phyloP scores from a whole-genome alignment of 2,113 vertebrate species.

The Chinchilla lanigera region DNA sequence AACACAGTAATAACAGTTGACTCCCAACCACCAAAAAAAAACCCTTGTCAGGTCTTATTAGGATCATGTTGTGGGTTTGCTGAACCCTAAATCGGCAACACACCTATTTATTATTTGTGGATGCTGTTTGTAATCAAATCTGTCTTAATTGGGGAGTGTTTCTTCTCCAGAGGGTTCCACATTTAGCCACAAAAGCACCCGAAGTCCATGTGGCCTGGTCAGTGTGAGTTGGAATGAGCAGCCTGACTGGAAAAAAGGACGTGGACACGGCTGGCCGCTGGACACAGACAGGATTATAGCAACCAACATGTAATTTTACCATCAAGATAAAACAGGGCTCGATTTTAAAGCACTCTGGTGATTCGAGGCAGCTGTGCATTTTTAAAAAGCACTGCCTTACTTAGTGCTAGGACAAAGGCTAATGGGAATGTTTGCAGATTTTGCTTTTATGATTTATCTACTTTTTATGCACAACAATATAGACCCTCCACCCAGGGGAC shows the following conservation, averaged over 20 bases:
- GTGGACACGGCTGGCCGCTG: background rate
- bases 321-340: conserved; percentile 84
- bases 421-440: conserved; percentile 88
- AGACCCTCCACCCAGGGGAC: conserved; percentile 82
- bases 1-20: conserved; percentile 82
- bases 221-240: conserved; percentile 69
- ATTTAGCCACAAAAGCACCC: conserved; percentile 62
- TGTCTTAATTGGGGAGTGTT: conserved; percentile 60
- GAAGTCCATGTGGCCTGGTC: conserved; percentile 71
- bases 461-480: conserved; percentile 88
- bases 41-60: conserved; percentile 83
- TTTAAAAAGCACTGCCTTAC: conserved; percentile 82
- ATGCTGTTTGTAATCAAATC: conserved; percentile 78
- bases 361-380: conserved; percentile 83
- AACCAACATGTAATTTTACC: conserved; percentile 87
- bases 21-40: conserved; percentile 73
- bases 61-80: conserved; percentile 78
- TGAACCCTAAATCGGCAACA: conserved; percentile 64
- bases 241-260: conserved; percentile 50
- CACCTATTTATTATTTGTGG: conserved; percentile 79
- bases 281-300: conserved; percentile 85
- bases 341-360: conserved; percentile 81
- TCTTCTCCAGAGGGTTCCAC: conserved; percentile 73
- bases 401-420: conserved; percentile 82
- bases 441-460: conserved; percentile 90